Percentiles rank a stretch among this genome's conserved stretches.
These are phyloP conservation scores for Drosophila eugracilis DNA, from an alignment of 1,140 invertebrate species.

Conservation along the genomic window DNA sequence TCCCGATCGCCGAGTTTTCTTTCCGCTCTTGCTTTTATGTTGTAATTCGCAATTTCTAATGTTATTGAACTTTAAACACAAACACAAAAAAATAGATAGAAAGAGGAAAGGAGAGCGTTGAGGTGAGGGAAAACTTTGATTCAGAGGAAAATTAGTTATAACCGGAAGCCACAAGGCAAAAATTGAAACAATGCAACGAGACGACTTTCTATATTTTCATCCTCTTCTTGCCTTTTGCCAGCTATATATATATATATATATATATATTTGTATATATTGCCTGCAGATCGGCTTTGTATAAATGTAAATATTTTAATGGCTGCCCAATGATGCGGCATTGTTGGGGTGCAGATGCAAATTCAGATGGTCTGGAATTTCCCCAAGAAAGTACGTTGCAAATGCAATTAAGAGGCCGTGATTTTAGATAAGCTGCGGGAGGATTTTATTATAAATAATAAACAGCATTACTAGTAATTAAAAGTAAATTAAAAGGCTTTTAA, in stretches of 20 bases:
- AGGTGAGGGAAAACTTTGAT: slow-evolving; percentile 60
- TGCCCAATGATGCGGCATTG: slow-evolving; percentile 47
- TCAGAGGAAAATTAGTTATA: slow-evolving; percentile 65
- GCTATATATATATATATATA: not conserved
- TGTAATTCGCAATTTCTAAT: slow-evolving; percentile 81
- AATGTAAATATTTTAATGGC: slow-evolving; percentile 46
- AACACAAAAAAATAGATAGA: slow-evolving; percentile 18
- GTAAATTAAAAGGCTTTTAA: too few species aligned
- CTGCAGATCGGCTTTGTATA: slow-evolving; percentile 4
- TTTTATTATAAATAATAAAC: too few species aligned
- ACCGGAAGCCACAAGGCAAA: slow-evolving; percentile 72
- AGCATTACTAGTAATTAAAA: too few species aligned
- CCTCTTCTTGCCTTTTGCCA: slow-evolving; percentile 18
- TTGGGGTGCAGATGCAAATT: slow-evolving; percentile 48
- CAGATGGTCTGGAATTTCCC: slow-evolving; percentile 32
- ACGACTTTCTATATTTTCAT: slow-evolving; percentile 69
- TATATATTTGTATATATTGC: not conserved
- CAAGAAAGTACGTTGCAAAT: slow-evolving; percentile 15
- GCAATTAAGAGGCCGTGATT: slow-evolving; percentile 18
- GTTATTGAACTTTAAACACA: slow-evolving; percentile 81
- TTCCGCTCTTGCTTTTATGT: slow-evolving; percentile 46
- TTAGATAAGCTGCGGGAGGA: not conserved
- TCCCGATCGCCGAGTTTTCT: slow-evolving; percentile 48
- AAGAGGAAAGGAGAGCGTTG: not conserved
- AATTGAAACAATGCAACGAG: slow-evolving; percentile 70